Percentiles rank a stretch among this genome's conserved stretches.
Conservation (phyloP, 2,113 vertebrate species). For the Myrmecobius fasciatus region DNA sequence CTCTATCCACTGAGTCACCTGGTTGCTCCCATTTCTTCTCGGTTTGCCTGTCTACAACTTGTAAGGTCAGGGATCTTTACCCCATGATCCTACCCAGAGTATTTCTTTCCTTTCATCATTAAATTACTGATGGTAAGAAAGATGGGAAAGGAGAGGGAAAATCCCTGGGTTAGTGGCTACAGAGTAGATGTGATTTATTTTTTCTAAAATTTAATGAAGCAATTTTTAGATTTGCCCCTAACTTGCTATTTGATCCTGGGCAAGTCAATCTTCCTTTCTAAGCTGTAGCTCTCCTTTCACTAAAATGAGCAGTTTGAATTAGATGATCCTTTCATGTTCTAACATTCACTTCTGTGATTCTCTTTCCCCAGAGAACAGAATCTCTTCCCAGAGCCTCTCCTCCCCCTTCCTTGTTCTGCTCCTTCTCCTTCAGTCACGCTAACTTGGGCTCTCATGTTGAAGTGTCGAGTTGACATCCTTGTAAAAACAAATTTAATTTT, state of each 20-base stretch:
- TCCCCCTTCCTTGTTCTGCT: background rate
- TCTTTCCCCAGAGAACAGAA: background rate
- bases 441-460: slow-evolving; percentile 62
- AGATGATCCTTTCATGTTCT: background rate
- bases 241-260: background rate
- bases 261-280: background rate
- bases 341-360: background rate
- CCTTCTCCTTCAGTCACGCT: slow-evolving; percentile 17
- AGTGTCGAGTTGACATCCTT: slow-evolving; percentile 72
- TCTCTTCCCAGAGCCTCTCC: slow-evolving; percentile 16
- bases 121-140: background rate
- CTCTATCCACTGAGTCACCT: background rate
- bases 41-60: background rate
- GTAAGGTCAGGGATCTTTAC: background rate
- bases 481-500: slow-evolving; percentile 81
- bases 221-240: background rate
- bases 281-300: background rate
- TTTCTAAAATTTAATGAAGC: background rate
- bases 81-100: background rate
- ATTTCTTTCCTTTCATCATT: background rate
- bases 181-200: background rate
- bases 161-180: background rate
- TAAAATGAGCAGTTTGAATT: background rate
- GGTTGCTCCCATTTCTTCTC: background rate
- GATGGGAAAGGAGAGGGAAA: background rate